Evolutionary conservation across 2,113 vertebrate genomes (phyloP).

Genomic region (Corvus hawaiiensis): DNA sequence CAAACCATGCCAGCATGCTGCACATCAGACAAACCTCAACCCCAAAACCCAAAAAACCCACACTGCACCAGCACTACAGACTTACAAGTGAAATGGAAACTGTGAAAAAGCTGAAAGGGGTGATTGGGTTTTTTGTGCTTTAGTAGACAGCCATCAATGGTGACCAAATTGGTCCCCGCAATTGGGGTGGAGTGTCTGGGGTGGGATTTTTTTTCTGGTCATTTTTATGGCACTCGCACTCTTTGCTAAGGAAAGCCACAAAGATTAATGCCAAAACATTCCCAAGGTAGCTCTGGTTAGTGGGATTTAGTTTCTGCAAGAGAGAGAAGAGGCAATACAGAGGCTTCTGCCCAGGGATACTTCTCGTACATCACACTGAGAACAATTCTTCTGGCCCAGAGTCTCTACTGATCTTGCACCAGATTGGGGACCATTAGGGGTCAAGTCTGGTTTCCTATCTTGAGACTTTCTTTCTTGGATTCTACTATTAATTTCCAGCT

Average conservation of each 20-base stretch:
- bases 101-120: background rate
- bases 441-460: constrained; percentile 71
- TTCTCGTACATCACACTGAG: constrained; percentile 84
- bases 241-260: background rate
- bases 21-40: background rate
- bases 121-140: background rate
- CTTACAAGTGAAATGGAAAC: background rate
- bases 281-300: constrained; percentile 52
- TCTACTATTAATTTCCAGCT: constrained; percentile 92
- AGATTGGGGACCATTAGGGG: constrained; percentile 32
- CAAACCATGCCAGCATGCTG: constrained; percentile 34
- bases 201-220: background rate
- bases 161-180: background rate
- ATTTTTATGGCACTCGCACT: background rate
- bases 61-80: background rate
- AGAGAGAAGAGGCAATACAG: background rate
- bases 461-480: constrained; percentile 88
- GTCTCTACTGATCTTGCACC: constrained; percentile 62
- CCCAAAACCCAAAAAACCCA: background rate
- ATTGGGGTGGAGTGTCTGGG: background rate
- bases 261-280: background rate
- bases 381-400: constrained; percentile 74
- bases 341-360: constrained; percentile 71
- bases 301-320: constrained; percentile 18
- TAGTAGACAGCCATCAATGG: background rate